These are phyloP conservation scores for Prunella fulvescens DNA, from an alignment of 2,113 vertebrate genomes.

Conservation along the genomic window DNA sequence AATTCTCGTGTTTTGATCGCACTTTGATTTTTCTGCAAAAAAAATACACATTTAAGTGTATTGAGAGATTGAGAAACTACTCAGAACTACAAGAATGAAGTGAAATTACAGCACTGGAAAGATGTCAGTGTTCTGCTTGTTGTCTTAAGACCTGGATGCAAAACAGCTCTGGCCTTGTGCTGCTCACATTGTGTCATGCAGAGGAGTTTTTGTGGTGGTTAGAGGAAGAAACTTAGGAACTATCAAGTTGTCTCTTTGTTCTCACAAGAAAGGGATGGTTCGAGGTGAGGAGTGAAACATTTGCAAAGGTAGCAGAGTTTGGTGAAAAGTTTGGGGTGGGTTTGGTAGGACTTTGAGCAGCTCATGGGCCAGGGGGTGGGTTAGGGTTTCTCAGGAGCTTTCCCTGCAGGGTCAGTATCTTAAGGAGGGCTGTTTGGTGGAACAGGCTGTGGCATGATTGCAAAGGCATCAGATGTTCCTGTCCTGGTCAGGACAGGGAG, in stretches of 20 bases:
- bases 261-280: not conserved
- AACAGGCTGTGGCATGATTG: not conserved
- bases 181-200: not conserved
- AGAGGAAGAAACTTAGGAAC: not conserved
- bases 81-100: not conserved
- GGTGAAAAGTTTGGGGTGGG: not conserved
- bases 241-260: not conserved
- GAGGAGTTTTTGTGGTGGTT: not conserved
- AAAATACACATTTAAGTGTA: not conserved
- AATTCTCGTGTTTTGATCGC: not conserved
- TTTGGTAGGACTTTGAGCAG: not conserved
- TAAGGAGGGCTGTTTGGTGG: not conserved
- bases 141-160: not conserved
- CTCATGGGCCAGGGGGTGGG: not conserved
- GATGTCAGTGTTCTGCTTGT: not conserved
- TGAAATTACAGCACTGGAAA: not conserved
- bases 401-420: rapidly evolving
- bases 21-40: not conserved
- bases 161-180: not conserved
- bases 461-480: not conserved
- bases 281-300: not conserved
- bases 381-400: not conserved
- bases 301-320: not conserved
- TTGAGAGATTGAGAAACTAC: not conserved
- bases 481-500: not conserved